Base-by-base conservation (phyloP, 2,888 invertebrate species). In the Chrysomela aeneicollis region DNA sequence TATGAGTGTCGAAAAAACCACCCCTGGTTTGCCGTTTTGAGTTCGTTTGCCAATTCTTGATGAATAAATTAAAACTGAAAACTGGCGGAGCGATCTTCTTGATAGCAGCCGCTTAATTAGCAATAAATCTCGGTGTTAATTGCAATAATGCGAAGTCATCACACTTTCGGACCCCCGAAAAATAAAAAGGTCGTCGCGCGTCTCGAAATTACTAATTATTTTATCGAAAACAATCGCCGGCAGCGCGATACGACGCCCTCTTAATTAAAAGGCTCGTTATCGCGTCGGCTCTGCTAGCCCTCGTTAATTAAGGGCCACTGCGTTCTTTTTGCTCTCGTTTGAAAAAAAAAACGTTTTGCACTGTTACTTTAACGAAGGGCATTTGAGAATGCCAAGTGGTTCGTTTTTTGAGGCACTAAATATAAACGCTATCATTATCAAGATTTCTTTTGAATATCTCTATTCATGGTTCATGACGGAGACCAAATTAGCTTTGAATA, bases 231-330 rank as follows among this genome's bases (percentile, higher is more conserved):
- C 61, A 52, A 60, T 59, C 51, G 60, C 52, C 42, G 37, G 22
- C 46, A 8, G 35, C 49, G 30, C 42, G 42, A 42, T 42, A 37
- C 15, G 35, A 15, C 50, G 17, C 57, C 55, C 62, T 58, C 57
- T 62, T 62, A 62, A 62, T 62, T 62, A 62, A 62, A 62, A 62
- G 42, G 12, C 52, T 42, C 50, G 57, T 62, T 62, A 62, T 62
- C 62, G 62, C 61, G 50, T 50, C 8, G 22, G 50, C 52, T 49
- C n/a, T 15, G n/a, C 42, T 12, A 42, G 15, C 42, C 8, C 42
- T 8, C 42, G n/a, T 3, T 42, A 42, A 42, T 42, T 42, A 42
- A 42, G 42, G 15, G 42, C 42, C 15, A 42, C 42, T 42, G 8
- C n/a, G 10, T 42, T 42, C 15, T 42, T 42, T 42, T 15, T 15